Percentiles rank a stretch among this genome's conserved stretches.
Conservation (phyloP, 2,797 vertebrate genomes). For the Iguana delicatissima region DNA sequence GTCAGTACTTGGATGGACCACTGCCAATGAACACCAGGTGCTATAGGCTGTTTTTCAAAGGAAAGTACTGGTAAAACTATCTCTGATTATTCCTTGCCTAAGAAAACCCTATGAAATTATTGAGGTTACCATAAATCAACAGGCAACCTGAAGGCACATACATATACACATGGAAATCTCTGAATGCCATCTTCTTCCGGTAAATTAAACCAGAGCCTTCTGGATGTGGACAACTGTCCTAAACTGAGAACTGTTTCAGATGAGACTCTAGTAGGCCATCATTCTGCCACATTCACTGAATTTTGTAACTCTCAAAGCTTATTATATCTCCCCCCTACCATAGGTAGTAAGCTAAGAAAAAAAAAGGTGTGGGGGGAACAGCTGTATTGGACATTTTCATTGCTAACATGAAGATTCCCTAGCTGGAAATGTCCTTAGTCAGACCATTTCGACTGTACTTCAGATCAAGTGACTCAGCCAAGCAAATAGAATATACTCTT, state of each 20-base stretch:
- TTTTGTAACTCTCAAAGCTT: neutral
- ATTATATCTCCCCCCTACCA: no score
- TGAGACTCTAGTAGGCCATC: neutral
- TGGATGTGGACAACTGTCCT: neutral
- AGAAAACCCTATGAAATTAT: no score
- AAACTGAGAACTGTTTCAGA: neutral
- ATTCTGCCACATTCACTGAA: neutral
- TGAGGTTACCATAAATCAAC: no score
- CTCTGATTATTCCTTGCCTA: no score
- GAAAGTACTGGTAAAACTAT: no score
- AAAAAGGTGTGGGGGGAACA: no score
- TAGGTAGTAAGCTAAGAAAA: no score
- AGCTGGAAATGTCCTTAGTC: neutral
- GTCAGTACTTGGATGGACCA: no score
- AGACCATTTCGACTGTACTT: neutral
- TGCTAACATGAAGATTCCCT: neutral
- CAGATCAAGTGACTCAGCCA: neutral
- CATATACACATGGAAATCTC: no score
- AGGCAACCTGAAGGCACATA: no score
- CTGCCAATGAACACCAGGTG: no score
- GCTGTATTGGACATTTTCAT: neutral
- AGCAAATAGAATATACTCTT: neutral
- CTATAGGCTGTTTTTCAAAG: no score
- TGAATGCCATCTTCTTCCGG: neutral
- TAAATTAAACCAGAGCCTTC: neutral